A percentile compares a stretch with the other conserved stretches of the same genome.
Evolutionary conservation across 92 coral and sea anemone genomes (phyloP).

Genomic region (Anthopleura xanthogrammica): DNA sequence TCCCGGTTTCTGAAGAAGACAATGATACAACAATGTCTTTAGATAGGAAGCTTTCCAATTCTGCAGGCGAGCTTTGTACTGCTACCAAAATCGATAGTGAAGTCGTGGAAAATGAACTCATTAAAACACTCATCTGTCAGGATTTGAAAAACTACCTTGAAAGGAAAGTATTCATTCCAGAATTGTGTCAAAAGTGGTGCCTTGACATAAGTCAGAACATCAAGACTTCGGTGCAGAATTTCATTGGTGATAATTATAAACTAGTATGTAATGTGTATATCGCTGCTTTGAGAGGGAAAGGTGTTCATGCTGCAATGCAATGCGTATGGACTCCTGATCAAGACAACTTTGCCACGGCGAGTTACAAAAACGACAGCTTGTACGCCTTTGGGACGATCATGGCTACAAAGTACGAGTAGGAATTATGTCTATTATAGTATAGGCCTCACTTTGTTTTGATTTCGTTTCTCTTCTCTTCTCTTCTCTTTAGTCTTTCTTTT

Average conservation of each 20-base stretch:
- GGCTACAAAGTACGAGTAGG: constrained; percentile 58
- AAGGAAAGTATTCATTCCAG: constrained; percentile 54
- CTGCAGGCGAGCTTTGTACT: constrained; percentile 43
- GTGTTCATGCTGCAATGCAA: constrained; percentile 81
- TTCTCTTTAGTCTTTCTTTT: neutral
- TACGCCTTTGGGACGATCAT: constrained; percentile 81
- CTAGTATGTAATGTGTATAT: constrained; percentile 78
- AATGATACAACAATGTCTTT: constrained; percentile 30
- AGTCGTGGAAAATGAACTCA: constrained; percentile 35
- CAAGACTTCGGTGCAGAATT: constrained; percentile 60
- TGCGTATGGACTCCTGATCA: constrained; percentile 67
- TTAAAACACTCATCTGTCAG: constrained; percentile 54
- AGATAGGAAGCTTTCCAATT: constrained; percentile 36
- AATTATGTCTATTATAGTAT: too few relatives aligned
- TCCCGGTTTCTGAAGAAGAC: constrained; percentile 63
- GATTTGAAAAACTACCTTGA: constrained; percentile 58
- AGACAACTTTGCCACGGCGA: constrained; percentile 75
- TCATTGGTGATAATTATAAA: constrained; percentile 63
- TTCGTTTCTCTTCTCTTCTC: neutral
- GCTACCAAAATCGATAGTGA: constrained; percentile 57
- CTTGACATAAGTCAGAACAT: constrained; percentile 69
- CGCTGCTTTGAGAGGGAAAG: constrained; percentile 83
- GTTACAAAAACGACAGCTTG: constrained; percentile 72
- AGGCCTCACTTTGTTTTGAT: too few relatives aligned
- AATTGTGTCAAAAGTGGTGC: constrained; percentile 84